phyloP scores from a whole-genome alignment of 1,140 invertebrate species.

The Bombus picipes region DNA sequence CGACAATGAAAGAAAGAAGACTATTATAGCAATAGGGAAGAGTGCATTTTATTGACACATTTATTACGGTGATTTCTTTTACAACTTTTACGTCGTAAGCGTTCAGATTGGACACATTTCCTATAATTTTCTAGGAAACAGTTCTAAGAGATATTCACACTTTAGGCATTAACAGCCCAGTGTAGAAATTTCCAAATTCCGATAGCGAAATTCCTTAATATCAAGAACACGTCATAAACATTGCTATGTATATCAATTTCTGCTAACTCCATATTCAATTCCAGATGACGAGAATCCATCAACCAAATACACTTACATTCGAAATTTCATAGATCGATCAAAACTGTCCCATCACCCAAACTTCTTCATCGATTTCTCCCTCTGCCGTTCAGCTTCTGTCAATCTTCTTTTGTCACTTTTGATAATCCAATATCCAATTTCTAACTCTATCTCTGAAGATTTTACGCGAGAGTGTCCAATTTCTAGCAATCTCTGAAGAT shows the following conservation, averaged over 20 bases:
- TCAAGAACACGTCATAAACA: background rate
- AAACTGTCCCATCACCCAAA: constrained; percentile 31
- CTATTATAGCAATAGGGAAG: background rate
- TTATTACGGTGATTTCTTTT: background rate
- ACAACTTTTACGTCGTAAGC: background rate
- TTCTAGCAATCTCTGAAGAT: no score
- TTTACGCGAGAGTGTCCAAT: background rate
- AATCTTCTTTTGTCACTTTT: background rate
- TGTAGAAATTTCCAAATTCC: background rate
- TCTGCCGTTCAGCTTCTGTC: background rate
- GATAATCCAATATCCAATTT: no score
- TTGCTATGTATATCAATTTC: background rate
- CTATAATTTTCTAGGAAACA: background rate
- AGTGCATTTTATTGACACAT: background rate
- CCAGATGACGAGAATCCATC: no score
- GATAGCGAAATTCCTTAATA: background rate
- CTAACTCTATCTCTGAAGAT: no score
- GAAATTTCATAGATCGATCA: constrained; percentile 58
- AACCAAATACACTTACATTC: constrained; percentile 54
- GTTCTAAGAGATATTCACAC: background rate
- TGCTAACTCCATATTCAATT: background rate
- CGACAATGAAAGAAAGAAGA: background rate
- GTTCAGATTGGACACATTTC: background rate
- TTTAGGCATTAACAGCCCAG: background rate
- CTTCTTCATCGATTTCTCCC: no score